phyloP scores from a whole-genome alignment of 2,888 invertebrate genomes.

The Clunio marinus region DNA sequence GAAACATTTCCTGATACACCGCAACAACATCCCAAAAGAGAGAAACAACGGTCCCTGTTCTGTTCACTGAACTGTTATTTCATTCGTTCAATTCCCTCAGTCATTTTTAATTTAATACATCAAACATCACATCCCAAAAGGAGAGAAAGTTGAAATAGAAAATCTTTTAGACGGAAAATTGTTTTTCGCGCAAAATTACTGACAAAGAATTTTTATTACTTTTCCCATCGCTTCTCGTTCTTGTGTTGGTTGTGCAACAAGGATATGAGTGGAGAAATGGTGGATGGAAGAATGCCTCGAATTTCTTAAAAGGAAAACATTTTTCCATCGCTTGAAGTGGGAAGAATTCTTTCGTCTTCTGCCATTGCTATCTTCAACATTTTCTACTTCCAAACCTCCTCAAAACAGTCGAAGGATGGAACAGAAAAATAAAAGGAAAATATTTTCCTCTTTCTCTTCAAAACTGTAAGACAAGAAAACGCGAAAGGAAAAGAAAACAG shows the following conservation, averaged over 20 bases:
- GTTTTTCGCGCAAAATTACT: conserved; percentile 38
- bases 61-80: neutral
- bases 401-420: conserved; percentile 14
- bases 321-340: conserved; percentile 14
- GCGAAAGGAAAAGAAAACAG: conserved; percentile 5
- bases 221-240: conserved; percentile 9
- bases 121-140: conserved; percentile 24
- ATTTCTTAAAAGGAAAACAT: conserved; percentile 22
- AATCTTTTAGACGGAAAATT: conserved; percentile 37
- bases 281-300: neutral
- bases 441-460: conserved; percentile 24
- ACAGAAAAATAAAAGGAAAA: conserved; percentile 36
- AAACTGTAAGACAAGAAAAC: conserved; percentile 28
- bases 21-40: neutral
- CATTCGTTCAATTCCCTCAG: conserved; percentile 23
- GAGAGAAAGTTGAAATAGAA: neutral
- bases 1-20: neutral
- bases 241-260: neutral
- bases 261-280: neutral
- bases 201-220: conserved; percentile 38
- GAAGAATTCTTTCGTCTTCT: conserved; percentile 1
- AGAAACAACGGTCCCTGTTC: neutral
- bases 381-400: neutral
- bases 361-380: too few species aligned
- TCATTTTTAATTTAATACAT: conserved; percentile 39